phyloP scores from a whole-genome alignment of 37 sponge, comb jelly and placozoan species.

The Dysidea cf. avara region DNA sequence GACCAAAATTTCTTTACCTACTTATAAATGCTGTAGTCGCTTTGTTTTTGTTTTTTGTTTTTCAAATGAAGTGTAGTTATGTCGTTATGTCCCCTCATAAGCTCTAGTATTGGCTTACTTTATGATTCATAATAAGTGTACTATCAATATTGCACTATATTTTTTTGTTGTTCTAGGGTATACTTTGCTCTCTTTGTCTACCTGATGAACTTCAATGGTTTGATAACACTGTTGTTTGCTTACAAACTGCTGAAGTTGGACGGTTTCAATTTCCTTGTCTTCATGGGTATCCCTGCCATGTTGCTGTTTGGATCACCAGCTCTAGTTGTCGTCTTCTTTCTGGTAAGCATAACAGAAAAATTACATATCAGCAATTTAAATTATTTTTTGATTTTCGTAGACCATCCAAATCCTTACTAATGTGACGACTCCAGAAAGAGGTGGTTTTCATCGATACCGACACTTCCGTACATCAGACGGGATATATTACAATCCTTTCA shows the following conservation, averaged over 20 bases:
- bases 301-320: slow-evolving; percentile 55
- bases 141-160: too few species aligned
- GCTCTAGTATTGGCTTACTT: too few species aligned
- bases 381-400: slow-evolving; percentile 12
- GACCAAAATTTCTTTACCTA: too few species aligned
- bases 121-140: too few species aligned
- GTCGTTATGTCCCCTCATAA: too few species aligned
- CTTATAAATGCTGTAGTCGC: too few species aligned
- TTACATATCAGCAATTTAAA: too few species aligned
- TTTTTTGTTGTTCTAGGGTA: slow-evolving; percentile 54
- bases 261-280: slow-evolving; percentile 35
- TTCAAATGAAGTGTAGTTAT: too few species aligned
- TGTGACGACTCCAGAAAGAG: slow-evolving; percentile 80
- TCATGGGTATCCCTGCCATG: slow-evolving; percentile 26
- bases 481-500: slow-evolving; percentile 72
- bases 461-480: slow-evolving; percentile 69
- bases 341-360: too few species aligned
- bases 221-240: slow-evolving; percentile 39
- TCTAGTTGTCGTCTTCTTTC: slow-evolving; percentile 17
- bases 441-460: slow-evolving; percentile 64
- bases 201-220: slow-evolving; percentile 53
- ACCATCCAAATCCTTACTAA: slow-evolving; percentile 40
- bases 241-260: slow-evolving; percentile 27
- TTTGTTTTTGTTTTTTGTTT: too few species aligned
- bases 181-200: slow-evolving; percentile 65